Evolutionary conservation across 2,113 vertebrate species (phyloP).

Genomic region (Thermophis baileyi): DNA sequence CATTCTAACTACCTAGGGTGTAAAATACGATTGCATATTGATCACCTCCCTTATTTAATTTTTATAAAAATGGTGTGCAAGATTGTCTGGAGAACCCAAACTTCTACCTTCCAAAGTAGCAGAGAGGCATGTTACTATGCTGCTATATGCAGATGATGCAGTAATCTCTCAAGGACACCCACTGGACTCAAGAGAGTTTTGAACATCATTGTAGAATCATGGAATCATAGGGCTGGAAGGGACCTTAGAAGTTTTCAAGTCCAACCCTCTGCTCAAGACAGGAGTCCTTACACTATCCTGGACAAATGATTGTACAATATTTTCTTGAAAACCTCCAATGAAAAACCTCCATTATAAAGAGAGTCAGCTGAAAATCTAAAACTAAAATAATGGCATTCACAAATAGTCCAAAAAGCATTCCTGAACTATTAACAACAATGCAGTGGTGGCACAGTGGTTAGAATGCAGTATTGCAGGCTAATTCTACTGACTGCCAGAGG

Average conservation of each 20-base stretch:
- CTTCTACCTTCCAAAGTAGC: neutral
- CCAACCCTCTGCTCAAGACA: too few species aligned
- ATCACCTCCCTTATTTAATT: neutral
- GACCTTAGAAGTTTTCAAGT: too few species aligned
- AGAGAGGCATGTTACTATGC: neutral
- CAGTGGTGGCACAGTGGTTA: too few species aligned
- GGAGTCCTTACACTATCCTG: too few species aligned
- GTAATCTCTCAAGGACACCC: neutral
- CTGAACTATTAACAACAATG: neutral
- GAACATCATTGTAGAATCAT: neutral
- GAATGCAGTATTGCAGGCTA: too few species aligned
- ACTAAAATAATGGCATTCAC: neutral
- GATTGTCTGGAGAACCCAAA: neutral
- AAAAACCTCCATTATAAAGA: neutral
- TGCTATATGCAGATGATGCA: neutral
- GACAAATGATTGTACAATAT: too few species aligned
- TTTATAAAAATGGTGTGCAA: neutral
- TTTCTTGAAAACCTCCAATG: too few species aligned
- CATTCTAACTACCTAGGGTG: neutral
- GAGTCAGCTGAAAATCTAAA: neutral
- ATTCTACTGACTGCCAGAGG: too few species aligned
- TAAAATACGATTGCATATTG: neutral
- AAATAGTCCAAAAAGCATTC: neutral
- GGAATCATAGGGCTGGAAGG: too few species aligned
- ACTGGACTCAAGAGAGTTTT: neutral